Conservation (phyloP, 2,797 vertebrate species). For the Tinamus major region DNA sequence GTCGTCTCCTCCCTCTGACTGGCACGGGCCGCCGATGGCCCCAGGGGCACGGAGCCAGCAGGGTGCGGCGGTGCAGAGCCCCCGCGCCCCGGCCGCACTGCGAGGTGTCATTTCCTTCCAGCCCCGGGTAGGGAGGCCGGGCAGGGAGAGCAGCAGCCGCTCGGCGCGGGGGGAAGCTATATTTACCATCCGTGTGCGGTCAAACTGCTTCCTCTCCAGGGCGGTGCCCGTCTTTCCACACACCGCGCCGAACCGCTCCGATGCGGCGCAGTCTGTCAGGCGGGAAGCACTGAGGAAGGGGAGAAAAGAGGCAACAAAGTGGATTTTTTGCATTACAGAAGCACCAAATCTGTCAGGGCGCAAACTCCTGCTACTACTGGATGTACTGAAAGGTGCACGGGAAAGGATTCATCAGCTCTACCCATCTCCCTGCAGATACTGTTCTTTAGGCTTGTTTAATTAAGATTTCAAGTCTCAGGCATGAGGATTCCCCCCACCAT, state of each 20-base stretch:
- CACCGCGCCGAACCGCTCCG: neutral
- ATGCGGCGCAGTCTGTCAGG: neutral
- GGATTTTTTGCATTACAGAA: neutral
- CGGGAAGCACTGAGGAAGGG: fast-evolving
- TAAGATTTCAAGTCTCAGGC: neutral
- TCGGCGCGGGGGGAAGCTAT: neutral
- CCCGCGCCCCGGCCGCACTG: neutral
- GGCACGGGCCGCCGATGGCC: neutral
- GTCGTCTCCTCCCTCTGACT: neutral
- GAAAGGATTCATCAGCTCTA: neutral
- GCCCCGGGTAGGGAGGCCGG: neutral
- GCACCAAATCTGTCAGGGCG: neutral
- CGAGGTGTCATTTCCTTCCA: neutral
- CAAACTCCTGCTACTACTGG: neutral
- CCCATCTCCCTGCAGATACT: neutral
- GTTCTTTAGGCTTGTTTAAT: slow-evolving; percentile 19
- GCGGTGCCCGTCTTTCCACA: neutral
- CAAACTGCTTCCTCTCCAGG: slow-evolving; percentile 55
- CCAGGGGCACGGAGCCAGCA: fast-evolving
- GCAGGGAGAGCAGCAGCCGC: slow-evolving; percentile 9
- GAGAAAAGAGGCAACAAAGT: neutral
- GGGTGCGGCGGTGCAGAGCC: neutral
- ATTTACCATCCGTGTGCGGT: neutral
- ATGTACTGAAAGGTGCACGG: neutral
- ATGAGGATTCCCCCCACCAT: neutral